Percentiles rank a stretch among this genome's conserved stretches.
These are phyloP conservation scores for Herminia tarsipennalis DNA, from an alignment of 2,888 invertebrate species.

Conservation along the genomic window DNA sequence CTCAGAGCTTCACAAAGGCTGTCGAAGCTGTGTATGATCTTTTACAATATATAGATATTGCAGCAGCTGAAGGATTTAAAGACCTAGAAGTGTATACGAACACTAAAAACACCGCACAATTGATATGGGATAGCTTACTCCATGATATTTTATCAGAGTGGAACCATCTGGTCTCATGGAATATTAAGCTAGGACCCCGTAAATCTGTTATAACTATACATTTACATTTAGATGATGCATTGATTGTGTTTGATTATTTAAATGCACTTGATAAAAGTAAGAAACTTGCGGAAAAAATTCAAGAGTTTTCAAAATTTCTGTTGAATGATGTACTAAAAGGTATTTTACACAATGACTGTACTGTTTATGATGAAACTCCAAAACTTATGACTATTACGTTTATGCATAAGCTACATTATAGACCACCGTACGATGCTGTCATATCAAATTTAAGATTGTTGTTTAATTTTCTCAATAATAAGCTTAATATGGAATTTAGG, in stretches of 20 bases:
- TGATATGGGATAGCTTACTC: slow-evolving; percentile 75
- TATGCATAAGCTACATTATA: slow-evolving; percentile 67
- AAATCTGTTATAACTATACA: slow-evolving; percentile 64
- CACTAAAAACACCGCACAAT: slow-evolving; percentile 73
- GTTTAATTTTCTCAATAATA: slow-evolving; percentile 84
- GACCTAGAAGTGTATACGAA: slow-evolving; percentile 80
- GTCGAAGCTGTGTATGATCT: slow-evolving; percentile 82
- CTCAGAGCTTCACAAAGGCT: slow-evolving; percentile 70
- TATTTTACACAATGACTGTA: slow-evolving; percentile 80
- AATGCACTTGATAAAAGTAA: slow-evolving; percentile 71
- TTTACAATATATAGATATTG: slow-evolving; percentile 70
- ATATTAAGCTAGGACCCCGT: slow-evolving; percentile 48
- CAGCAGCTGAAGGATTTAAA: slow-evolving; percentile 77
- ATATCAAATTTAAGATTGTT: slow-evolving; percentile 84
- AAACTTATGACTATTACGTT: slow-evolving; percentile 66
- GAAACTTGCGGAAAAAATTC: slow-evolving; percentile 77
- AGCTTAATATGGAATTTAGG: slow-evolving; percentile 80
- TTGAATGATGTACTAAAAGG: slow-evolving; percentile 85
- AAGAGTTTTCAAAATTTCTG: slow-evolving; percentile 85
- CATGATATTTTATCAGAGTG: slow-evolving; percentile 79
- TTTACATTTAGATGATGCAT: slow-evolving; percentile 64
- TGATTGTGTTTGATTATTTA: slow-evolving; percentile 60
- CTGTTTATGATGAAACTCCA: slow-evolving; percentile 71
- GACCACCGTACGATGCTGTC: slow-evolving; percentile 81
- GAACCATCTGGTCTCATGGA: slow-evolving; percentile 77